phyloP scores from a whole-genome alignment of 1,140 invertebrate species.

The Fopius arisanus region DNA sequence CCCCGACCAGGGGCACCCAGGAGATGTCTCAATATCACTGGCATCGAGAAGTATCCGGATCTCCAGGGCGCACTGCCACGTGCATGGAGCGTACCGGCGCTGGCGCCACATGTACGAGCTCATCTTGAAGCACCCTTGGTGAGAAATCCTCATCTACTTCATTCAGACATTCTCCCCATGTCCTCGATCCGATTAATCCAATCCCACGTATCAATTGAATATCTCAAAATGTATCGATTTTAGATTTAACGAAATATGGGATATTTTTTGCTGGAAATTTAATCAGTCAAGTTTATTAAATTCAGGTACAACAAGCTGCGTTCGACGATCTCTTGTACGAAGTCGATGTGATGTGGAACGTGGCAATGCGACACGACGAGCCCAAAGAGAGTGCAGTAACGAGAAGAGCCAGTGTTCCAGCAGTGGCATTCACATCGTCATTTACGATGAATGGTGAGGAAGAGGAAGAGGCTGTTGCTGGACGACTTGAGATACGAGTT shows the following conservation, averaged over 20 bases:
- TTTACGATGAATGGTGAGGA: conserved; percentile 52
- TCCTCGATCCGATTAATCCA: no score
- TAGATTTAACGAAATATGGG: no score
- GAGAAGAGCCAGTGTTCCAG: conserved; percentile 54
- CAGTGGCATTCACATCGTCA: conserved; percentile 46
- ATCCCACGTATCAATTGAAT: no score
- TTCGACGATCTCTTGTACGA: conserved; percentile 84
- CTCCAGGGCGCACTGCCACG: conserved; percentile 73
- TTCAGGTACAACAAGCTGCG: conserved; percentile 79
- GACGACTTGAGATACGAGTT: conserved; percentile 82
- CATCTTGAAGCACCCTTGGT: conserved; percentile 71
- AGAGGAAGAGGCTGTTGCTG: conserved; percentile 73
- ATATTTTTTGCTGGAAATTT: no score
- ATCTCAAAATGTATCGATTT: no score
- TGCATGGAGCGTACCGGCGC: conserved; percentile 78
- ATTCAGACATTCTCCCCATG: no score
- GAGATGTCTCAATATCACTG: conserved; percentile 72
- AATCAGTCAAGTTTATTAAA: no score
- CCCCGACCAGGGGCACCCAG: conserved; percentile 41
- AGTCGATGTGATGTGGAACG: conserved; percentile 84
- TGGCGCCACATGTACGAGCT: conserved; percentile 63
- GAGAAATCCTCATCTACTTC: conserved; percentile 29
- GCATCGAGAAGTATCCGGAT: conserved; percentile 74
- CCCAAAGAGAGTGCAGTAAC: conserved; percentile 38
- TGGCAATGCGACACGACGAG: conserved; percentile 65